Evolutionary conservation across 2,113 vertebrate species (phyloP), one percentile per base, ranked within the genome.

Genomic region (Tragelaphus buxtoni): DNA sequence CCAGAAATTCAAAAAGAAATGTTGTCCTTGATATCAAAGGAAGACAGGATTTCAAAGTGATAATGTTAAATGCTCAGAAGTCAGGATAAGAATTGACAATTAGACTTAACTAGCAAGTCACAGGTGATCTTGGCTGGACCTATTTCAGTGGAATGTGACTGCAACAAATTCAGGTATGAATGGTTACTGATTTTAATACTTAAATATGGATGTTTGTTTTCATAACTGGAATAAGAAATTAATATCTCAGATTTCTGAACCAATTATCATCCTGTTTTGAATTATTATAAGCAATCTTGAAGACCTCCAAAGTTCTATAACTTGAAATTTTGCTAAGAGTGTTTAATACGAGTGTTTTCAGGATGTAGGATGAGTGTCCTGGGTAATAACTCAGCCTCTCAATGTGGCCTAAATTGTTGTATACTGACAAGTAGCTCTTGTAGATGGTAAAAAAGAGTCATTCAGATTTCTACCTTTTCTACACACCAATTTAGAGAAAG

Each of bases 191-290:
- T 81, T 82, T 94, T 56, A 88, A 85, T 42, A 93, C 12, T 93
- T n/a, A 92, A 84, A 61, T 63, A 87, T 77, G 30, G 14, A 95
- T 76, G 61, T 96, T 58, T 88, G 47, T 83, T 90, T 84, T 97
- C 76, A 30, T 86, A 94, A 72, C 28, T 88, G 24, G 35, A 88
- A 63, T 7, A 88, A 77, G 42, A 90, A 94, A 85, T 77, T 51
- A 63, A 90, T 58, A n/a, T 51, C 72, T 96, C 32, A 76, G 47
- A 53, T 76, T 90, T 96, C n/a, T 92, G 39, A 80, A 28, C 79
- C 80, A 93, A 87, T 86, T 86, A 80, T 13, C 32, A 81, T 18
- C 55, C 7, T 72, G 49, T 56, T 94, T 77, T 90, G 49, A 97
- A 74, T 88, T 81, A 81, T 3, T 84, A 24, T 74, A 63, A 90